Conservation (phyloP, 2,888 invertebrate genomes). For the Acrobasis consociella region DNA sequence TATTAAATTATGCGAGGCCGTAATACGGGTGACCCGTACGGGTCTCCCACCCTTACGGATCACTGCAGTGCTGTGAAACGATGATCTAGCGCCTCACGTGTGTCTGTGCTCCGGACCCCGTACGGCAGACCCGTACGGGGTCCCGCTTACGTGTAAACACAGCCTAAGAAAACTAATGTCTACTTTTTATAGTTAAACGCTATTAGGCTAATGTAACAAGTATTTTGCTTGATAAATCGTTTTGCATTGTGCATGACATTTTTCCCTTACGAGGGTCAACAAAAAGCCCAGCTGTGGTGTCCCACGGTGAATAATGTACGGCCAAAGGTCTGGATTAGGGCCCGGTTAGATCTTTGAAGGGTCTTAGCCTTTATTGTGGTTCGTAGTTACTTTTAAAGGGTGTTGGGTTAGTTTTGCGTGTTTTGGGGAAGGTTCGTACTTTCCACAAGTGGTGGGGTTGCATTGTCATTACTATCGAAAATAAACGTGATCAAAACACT, state of each 20-base stretch:
- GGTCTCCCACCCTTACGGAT: too few species aligned
- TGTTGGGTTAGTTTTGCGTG: conserved; percentile 10
- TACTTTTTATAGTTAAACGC: not conserved
- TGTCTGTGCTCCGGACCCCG: too few species aligned
- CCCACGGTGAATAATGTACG: conserved; percentile 14
- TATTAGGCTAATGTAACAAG: not conserved
- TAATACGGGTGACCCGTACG: too few species aligned
- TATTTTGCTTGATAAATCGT: not conserved
- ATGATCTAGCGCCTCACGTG: too few species aligned
- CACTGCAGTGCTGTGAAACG: too few species aligned
- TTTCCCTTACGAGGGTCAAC: conserved; percentile 18
- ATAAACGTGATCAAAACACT: too few species aligned
- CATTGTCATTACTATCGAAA: too few species aligned
- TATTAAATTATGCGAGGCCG: too few species aligned
- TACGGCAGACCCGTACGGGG: too few species aligned
- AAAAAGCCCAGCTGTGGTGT: conserved; percentile 14
- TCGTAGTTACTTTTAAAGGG: conserved; percentile 6
- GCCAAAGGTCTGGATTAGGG: not conserved
- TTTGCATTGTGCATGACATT: conserved; percentile 11
- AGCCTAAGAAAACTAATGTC: not conserved
- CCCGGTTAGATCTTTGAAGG: conserved; percentile 16
- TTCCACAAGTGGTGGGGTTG: too few species aligned
- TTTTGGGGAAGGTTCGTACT: too few species aligned
- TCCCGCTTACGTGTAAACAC: too few species aligned
- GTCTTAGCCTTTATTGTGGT: conserved; percentile 5